These are phyloP conservation scores for Hiodon tergisus DNA, from an alignment of 2,113 vertebrate species.

Conservation along the genomic window DNA sequence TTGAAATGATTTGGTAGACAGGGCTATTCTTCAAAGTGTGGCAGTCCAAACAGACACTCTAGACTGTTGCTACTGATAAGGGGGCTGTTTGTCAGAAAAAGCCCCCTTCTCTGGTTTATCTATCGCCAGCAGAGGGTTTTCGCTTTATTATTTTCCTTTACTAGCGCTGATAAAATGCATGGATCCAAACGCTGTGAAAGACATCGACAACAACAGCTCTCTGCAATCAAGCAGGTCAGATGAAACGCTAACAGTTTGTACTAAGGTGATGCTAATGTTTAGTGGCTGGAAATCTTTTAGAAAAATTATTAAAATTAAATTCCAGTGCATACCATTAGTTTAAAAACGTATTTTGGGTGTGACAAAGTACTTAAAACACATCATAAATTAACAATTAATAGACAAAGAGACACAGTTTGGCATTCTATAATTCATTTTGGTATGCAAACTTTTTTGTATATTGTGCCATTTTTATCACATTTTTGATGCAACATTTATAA, in stretches of 20 bases:
- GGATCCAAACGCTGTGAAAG: slow-evolving; percentile 38
- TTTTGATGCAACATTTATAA: neutral
- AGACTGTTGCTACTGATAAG: slow-evolving; percentile 46
- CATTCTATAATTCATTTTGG: no score
- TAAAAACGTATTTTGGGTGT: no score
- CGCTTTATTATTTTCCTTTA: slow-evolving; percentile 44
- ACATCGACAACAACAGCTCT: slow-evolving; percentile 34
- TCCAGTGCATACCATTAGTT: no score
- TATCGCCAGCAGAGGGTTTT: slow-evolving; percentile 49
- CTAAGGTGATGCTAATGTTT: no score
- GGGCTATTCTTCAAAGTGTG: slow-evolving; percentile 34
- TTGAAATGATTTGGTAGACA: slow-evolving; percentile 4
- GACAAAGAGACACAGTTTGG: no score
- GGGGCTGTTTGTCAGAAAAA: slow-evolving; percentile 43
- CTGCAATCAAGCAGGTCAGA: neutral
- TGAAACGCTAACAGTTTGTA: no score
- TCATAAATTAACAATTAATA: no score
- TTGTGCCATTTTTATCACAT: no score
- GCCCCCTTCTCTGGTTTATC: slow-evolving; percentile 47
- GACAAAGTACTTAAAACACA: no score
- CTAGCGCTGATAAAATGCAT: slow-evolving; percentile 43
- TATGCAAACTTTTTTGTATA: no score
- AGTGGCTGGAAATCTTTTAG: no score
- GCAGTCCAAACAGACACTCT: slow-evolving; percentile 35
- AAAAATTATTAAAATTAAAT: no score